These are phyloP conservation scores for Petrocephalus zakoni DNA, from an alignment of 2,113 vertebrate genomes.

Conservation along the genomic window DNA sequence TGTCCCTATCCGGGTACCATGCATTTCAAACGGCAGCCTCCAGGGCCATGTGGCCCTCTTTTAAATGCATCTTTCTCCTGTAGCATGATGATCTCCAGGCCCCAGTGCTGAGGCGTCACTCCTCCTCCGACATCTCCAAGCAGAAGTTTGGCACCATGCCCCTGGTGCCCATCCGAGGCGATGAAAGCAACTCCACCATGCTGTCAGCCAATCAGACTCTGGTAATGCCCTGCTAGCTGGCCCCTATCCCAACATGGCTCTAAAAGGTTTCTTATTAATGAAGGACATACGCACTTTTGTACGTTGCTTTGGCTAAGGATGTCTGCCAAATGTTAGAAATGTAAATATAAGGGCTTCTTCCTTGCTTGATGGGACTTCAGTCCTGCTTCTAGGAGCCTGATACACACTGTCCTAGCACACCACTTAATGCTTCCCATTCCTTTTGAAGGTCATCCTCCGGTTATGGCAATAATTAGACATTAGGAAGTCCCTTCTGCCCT, in stretches of 20 bases:
- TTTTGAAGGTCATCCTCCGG: no score
- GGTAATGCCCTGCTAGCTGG: slow-evolving; percentile 53
- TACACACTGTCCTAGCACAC: no score
- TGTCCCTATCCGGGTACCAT: neutral
- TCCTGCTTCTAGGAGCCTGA: no score
- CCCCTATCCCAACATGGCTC: neutral
- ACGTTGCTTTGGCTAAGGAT: no score
- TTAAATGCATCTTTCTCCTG: neutral
- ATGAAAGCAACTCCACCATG: slow-evolving; percentile 80
- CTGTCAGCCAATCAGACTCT: slow-evolving; percentile 92
- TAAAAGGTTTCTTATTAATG: neutral
- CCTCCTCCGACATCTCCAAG: slow-evolving; percentile 82
- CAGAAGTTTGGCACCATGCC: slow-evolving; percentile 98
- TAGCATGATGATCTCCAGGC: slow-evolving; percentile 77
- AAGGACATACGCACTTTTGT: neutral
- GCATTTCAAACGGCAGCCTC: neutral
- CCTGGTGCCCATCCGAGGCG: slow-evolving; percentile 80
- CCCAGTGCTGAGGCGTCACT: slow-evolving; percentile 75
- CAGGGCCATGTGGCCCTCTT: neutral
- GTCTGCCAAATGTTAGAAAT: no score
- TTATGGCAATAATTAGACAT: no score
- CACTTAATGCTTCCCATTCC: no score
- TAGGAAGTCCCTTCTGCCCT: no score
- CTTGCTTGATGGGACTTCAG: no score
- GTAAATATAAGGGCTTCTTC: no score